Percentiles rank a stretch among this genome's conserved stretches.
These are phyloP conservation scores for Mionectes macconnelli DNA, from an alignment of 2,113 vertebrate species.

Conservation along the genomic window DNA sequence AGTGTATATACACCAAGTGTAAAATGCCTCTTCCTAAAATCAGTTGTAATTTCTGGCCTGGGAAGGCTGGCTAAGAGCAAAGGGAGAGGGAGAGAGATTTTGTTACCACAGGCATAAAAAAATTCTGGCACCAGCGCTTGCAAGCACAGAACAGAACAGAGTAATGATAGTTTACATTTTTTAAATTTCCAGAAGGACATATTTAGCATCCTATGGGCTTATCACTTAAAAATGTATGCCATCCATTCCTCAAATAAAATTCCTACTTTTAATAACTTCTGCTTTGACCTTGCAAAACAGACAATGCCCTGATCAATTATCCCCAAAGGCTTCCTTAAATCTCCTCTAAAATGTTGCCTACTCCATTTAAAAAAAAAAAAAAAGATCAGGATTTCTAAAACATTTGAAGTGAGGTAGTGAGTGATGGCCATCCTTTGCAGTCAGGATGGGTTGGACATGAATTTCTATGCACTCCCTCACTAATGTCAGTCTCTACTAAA, in stretches of 20 bases:
- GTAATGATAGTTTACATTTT: constrained; percentile 54
- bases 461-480: neutral
- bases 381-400: neutral
- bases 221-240: constrained; percentile 49
- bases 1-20: neutral
- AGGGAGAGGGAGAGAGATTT: constrained; percentile 41
- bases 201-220: constrained; percentile 46
- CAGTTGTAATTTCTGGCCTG: neutral
- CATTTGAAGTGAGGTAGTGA: neutral
- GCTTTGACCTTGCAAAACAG: constrained; percentile 34
- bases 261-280: constrained; percentile 49
- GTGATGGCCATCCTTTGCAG: neutral
- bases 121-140: constrained; percentile 30
- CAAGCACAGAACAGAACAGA: neutral
- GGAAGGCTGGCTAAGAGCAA: constrained; percentile 16
- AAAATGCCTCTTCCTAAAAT: constrained; percentile 3
- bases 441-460: neutral
- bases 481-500: neutral
- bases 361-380: neutral
- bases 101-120: constrained; percentile 47
- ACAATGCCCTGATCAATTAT: neutral
- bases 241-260: constrained; percentile 39
- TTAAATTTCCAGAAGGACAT: constrained; percentile 41
- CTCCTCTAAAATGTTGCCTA: neutral
- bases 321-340: neutral